Evolutionary conservation across 30 jellyfish, hydroid and myxozoan genomes (phyloP), one percentile per base, ranked within the genome.

Genomic region (Chironex yamaguchii): DNA sequence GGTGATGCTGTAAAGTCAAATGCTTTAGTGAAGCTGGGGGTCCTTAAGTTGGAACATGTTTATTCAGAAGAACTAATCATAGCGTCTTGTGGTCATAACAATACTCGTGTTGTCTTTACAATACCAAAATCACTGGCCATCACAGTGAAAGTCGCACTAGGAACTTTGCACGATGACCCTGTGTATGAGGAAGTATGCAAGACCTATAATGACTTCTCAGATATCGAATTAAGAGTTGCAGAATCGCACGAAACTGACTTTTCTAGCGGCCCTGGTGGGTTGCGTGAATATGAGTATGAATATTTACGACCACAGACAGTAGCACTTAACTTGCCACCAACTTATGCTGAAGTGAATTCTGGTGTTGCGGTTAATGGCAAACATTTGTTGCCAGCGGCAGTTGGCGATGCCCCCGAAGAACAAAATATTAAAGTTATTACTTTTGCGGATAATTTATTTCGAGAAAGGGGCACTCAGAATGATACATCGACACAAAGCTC

Each of bases 81-180:
- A 34, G 98, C 98, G 1, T 85, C 96, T 2, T 80, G 97, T 54
- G 98, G 98, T 13, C 91, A 67, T 28, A 54, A 58, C 2, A 36
- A 73, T 53, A 79, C 66, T 0, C 92, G 93, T 17, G 98, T 92
- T 20, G 89, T 92, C 23, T 92, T 92, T 67, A 85, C 90, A 71
- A 79, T 92, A 11, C 98, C 98, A 17, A 73, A 25, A 17, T 49
- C 83, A 67, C 83, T 92, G 33, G 91, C 80, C 36, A 86, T 92
- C 24, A 92, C 96, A 25, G 91, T 92, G 11, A 92, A 81, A 65
- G 91, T 86, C 29, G 98, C 98, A 21, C 20, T 30, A 2, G 98
- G 96, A 13, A 74, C 95, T 1, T 49, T 92, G 49, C 80, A 67
- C 21, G 62, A 33, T 25, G 98, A 92, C 31, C 97, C 98, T 0